Percentiles rank a stretch among this genome's conserved stretches.
These are phyloP conservation scores for Cygnus buccinator DNA, from an alignment of 2,113 vertebrate species.

Conservation along the genomic window DNA sequence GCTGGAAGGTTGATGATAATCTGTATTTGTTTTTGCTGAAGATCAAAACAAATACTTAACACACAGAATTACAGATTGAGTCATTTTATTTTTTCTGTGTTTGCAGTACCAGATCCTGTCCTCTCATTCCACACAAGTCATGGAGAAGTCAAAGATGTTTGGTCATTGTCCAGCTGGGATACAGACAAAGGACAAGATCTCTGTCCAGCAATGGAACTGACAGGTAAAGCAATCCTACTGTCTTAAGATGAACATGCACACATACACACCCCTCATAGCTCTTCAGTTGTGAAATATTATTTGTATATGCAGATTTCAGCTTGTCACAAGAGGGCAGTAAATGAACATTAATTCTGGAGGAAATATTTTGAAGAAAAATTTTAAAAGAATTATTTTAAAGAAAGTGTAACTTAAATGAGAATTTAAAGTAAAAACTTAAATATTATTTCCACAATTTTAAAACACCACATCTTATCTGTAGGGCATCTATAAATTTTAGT, in stretches of 20 bases:
- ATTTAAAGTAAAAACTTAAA: background rate
- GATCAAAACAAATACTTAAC: background rate
- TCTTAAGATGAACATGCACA: background rate
- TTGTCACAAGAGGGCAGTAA: constrained; percentile 69
- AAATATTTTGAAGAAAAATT: background rate
- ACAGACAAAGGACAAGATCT: background rate
- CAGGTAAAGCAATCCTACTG: background rate
- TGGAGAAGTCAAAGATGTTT: background rate
- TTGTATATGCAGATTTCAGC: background rate
- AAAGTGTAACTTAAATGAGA: background rate
- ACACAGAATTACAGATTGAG: background rate
- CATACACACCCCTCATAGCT: background rate
- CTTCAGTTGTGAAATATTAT: background rate
- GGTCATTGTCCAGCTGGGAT: rapidly evolving
- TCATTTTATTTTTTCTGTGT: background rate
- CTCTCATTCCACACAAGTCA: background rate
- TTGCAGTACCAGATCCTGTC: background rate
- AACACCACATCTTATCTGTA: background rate
- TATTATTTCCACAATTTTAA: background rate
- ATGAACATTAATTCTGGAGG: background rate
- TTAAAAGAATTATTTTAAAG: background rate
- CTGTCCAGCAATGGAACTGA: background rate
- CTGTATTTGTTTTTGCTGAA: background rate
- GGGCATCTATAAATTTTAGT: background rate
- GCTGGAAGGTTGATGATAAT: background rate